Base-by-base conservation (phyloP, 2,797 vertebrate species). In the Sebastolobus alascanus region DNA sequence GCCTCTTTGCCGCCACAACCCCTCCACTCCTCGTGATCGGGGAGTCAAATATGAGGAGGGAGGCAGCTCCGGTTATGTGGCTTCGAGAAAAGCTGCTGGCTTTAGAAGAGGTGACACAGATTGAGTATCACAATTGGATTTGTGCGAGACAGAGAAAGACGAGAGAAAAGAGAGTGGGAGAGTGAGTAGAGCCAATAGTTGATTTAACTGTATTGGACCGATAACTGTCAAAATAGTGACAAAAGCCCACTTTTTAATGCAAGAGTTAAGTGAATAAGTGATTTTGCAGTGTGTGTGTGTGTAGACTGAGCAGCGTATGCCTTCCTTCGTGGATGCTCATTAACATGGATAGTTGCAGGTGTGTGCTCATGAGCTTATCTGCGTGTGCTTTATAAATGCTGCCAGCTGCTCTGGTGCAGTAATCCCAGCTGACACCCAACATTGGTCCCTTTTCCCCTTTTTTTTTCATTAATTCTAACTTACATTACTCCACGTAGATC, bases 71-170 rank as follows among this genome's bases (percentile, higher is more conserved):
- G 67, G 58, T 63, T 27, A 5, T 67, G 75, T 68, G 60, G 55
- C 74, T 77, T 74, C 83, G 82, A 67, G 68, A 74, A 67, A 82
- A 86, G 82, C 75, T 72, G 74, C 22, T 70, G 73, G 52, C 65
- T 77, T 89, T 64, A 37, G 65, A 69, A 25, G 60, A 66, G 65
- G 68, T 76, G 83, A 84, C 74, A 83, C 60, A 38, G 69, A 78
- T 74, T 56, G 33, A 66, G 52, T 46, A 29, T 82, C 29, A 68
- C 75, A 77, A 65, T 77, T 89, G 81, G 71, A 81, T 89, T 87
- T 79, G 46, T 80, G 54, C 2, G 68, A 78, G 67, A 76, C 60
- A 18, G n/a, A 25, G 40, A 64, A 29, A 71, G 33, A 64, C 3
- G 29, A 71, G 43, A 59, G 52, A 60, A 56, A 58, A 12, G 67